phyloP scores from a whole-genome alignment of 2,888 invertebrate species.

The Drosophila incognita region DNA sequence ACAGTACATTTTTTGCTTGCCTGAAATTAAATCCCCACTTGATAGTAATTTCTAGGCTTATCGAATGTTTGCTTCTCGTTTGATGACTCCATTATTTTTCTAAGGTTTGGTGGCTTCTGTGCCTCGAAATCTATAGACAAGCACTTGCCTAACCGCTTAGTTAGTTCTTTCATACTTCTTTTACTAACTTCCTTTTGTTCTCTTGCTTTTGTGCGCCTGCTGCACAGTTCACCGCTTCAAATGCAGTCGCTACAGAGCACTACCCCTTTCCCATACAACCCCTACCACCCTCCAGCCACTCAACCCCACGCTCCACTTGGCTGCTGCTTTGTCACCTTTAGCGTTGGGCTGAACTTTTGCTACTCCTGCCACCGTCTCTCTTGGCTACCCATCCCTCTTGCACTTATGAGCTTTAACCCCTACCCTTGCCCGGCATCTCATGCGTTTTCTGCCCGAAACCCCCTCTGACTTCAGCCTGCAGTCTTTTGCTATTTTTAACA shows the following conservation, averaged over 20 bases:
- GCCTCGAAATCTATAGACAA: not conserved
- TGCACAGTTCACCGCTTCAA: not conserved
- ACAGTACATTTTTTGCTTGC: not conserved
- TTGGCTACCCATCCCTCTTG: slow-evolving; percentile 1
- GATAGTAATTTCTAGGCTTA: not conserved
- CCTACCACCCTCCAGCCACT: no score
- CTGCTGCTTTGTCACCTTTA: slow-evolving; percentile 49
- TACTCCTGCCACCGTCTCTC: slow-evolving; percentile 1
- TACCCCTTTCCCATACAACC: no score
- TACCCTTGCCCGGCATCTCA: not conserved
- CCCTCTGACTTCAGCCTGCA: slow-evolving; percentile 17
- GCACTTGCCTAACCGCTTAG: not conserved
- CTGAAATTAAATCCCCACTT: no score
- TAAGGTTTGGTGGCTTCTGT: not conserved
- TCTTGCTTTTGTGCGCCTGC: not conserved
- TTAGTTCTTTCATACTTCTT: not conserved
- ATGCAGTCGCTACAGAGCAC: not conserved
- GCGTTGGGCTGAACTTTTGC: slow-evolving; percentile 9
- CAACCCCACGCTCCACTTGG: slow-evolving; percentile 9
- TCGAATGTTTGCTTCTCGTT: not conserved
- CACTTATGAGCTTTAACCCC: slow-evolving; percentile 1
- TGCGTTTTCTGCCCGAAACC: not conserved
- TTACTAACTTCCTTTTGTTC: not conserved
- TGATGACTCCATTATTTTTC: not conserved
- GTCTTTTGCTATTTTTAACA: slow-evolving; percentile 58